Evolutionary conservation across 2,888 invertebrate species (phyloP).

Genomic region (Allacma fusca): DNA sequence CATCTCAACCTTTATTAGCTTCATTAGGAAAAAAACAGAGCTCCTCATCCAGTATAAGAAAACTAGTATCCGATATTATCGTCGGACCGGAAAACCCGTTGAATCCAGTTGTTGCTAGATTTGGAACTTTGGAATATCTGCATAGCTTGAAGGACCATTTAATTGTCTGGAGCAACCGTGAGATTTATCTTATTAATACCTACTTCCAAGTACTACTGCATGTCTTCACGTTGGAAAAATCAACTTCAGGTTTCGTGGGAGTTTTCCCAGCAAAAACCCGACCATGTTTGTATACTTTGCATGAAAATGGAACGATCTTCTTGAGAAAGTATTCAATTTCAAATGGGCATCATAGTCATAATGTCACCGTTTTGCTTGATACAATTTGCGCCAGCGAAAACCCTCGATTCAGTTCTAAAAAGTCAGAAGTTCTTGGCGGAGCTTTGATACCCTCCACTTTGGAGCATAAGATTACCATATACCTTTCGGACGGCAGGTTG

Average conservation of each 20-base stretch:
- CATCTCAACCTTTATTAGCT: background rate
- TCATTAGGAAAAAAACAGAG: constrained; percentile 42
- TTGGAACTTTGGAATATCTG: constrained; percentile 47
- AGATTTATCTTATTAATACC: constrained; percentile 55
- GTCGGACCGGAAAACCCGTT: constrained; percentile 55
- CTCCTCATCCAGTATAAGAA: constrained; percentile 54
- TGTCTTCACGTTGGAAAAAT: constrained; percentile 38
- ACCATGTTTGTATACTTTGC: constrained; percentile 54
- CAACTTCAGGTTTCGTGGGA: constrained; percentile 46
- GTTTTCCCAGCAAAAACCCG: constrained; percentile 51
- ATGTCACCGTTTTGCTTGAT: constrained; percentile 50
- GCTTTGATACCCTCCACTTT: constrained; percentile 48
- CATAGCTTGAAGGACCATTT: constrained; percentile 55
- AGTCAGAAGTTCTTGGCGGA: constrained; percentile 56
- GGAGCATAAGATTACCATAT: constrained; percentile 54
- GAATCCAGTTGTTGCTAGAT: constrained; percentile 39
- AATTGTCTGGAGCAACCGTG: constrained; percentile 50
- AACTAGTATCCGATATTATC: constrained; percentile 60
- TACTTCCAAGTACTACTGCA: constrained; percentile 56
- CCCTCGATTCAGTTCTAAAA: constrained; percentile 57
- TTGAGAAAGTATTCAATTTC: constrained; percentile 56
- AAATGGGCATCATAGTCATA: constrained; percentile 51
- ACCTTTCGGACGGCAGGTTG: constrained; percentile 59
- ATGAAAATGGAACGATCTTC: constrained; percentile 57
- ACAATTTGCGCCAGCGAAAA: constrained; percentile 53